Evolutionary conservation across 2,888 invertebrate genomes (phyloP).

Genomic region (Chrysolina oricalcia): DNA sequence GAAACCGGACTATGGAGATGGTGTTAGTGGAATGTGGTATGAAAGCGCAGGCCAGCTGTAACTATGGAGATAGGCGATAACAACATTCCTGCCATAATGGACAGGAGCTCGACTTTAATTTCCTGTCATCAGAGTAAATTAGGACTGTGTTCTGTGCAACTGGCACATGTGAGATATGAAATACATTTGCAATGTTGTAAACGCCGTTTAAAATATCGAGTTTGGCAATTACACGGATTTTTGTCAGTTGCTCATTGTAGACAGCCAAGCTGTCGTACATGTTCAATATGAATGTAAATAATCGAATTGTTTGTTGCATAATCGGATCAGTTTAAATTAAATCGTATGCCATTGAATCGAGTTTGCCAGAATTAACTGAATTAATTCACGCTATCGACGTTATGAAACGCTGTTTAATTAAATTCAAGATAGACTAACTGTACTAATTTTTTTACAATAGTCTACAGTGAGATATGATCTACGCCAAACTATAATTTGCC

Average conservation of each 20-base stretch:
- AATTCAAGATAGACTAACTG: neutral
- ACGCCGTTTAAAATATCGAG: conserved; percentile 39
- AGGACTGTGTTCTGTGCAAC: conserved; percentile 63
- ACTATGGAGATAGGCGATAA: conserved; percentile 68
- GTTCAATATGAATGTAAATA: conserved; percentile 6
- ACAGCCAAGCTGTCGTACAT: neutral
- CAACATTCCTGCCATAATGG: conserved; percentile 68
- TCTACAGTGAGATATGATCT: neutral
- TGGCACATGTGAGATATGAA: conserved; percentile 60
- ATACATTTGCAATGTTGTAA: conserved; percentile 39
- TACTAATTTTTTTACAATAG: neutral
- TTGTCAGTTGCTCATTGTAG: conserved; percentile 15
- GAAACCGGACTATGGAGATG: conserved; percentile 57
- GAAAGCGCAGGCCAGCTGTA: conserved; percentile 65
- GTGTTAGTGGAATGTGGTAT: conserved; percentile 56
- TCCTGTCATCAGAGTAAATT: conserved; percentile 69
- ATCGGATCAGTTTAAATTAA: neutral
- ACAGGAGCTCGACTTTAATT: conserved; percentile 69
- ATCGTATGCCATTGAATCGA: neutral
- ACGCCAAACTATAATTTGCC: no score
- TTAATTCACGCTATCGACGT: neutral
- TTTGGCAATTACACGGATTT: conserved; percentile 42
- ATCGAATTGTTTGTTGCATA: conserved; percentile 7
- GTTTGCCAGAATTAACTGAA: neutral
- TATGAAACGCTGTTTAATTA: neutral